Evolutionary conservation across 2,888 invertebrate species (phyloP).

Genomic region (Drosophila niveifrons): DNA sequence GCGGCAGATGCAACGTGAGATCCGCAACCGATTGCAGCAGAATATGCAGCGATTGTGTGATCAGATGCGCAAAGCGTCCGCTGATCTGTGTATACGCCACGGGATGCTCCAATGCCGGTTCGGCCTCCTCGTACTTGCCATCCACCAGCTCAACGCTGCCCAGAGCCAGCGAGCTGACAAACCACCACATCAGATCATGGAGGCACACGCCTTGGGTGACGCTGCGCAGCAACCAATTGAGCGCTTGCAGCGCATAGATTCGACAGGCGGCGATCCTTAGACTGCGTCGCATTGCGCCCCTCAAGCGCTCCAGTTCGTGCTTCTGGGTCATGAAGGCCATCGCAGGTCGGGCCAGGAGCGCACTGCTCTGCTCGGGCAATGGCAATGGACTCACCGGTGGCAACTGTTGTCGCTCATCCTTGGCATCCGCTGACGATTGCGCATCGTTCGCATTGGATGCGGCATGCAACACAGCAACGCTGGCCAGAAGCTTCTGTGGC

Average conservation of each 20-base stretch:
- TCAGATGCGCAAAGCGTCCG: conserved; percentile 89
- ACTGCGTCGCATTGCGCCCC: conserved; percentile 95
- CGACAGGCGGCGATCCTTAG: conserved; percentile 92
- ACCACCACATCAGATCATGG: conserved; percentile 99
- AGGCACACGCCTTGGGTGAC: conserved; percentile 96
- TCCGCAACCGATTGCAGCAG: conserved; percentile 96
- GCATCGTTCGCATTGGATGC: conserved; percentile 36
- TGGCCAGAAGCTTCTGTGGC: conserved; percentile 87
- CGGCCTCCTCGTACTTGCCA: conserved; percentile 79
- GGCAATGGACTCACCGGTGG: conserved; percentile 9
- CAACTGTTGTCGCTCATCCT: conserved; percentile 11
- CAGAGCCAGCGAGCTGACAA: conserved; percentile 92
- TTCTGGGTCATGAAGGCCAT: conserved; percentile 94
- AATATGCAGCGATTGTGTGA: conserved; percentile 92
- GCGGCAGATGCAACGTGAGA: conserved; percentile 94
- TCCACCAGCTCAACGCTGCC: conserved; percentile 86
- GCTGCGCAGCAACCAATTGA: conserved; percentile 97
- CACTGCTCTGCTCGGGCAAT: conserved; percentile 68
- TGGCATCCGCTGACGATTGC: not conserved
- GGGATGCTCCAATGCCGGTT: conserved; percentile 89
- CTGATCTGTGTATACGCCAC: conserved; percentile 92
- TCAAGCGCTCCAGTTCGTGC: conserved; percentile 93
- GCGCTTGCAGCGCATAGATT: conserved; percentile 95
- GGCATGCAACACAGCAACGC: conserved; percentile 79
- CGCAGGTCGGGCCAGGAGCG: conserved; percentile 89